phyloP scores from a whole-genome alignment of 2,888 invertebrate species.

The Dolichomitus sp. region DNA sequence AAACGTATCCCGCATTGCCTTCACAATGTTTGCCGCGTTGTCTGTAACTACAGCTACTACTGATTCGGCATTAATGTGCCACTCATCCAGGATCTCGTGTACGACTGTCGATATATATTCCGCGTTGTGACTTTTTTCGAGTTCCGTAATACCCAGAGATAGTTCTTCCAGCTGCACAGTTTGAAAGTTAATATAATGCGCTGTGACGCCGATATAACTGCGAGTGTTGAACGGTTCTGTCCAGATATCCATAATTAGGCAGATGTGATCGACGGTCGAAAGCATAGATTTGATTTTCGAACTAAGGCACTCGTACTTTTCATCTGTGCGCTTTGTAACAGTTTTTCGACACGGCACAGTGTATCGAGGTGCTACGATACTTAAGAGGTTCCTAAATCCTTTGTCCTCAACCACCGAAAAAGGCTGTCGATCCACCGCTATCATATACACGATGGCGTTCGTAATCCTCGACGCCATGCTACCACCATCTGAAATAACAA shows the following conservation, averaged over 20 bases:
- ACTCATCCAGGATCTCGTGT: slow-evolving; percentile 23
- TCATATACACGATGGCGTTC: slow-evolving; percentile 38
- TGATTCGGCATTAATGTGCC: too few relatives aligned
- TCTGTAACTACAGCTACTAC: too few relatives aligned
- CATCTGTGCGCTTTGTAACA: too few relatives aligned
- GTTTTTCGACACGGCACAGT: too few relatives aligned
- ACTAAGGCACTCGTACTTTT: too few relatives aligned
- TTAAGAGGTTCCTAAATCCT: slow-evolving; percentile 13
- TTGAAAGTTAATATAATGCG: slow-evolving; percentile 36
- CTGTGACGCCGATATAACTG: slow-evolving; percentile 40
- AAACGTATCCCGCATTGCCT: too few relatives aligned
- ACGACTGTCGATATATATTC: slow-evolving; percentile 39
- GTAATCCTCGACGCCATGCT: slow-evolving; percentile 22
- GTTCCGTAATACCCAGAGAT: slow-evolving; percentile 30
- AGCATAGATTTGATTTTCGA: too few relatives aligned
- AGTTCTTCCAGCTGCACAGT: slow-evolving; percentile 31
- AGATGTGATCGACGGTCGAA: too few relatives aligned
- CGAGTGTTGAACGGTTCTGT: slow-evolving; percentile 36
- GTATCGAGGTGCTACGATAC: too few relatives aligned
- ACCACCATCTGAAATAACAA: slow-evolving; percentile 35
- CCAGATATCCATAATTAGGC: too few relatives aligned
- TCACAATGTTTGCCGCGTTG: too few relatives aligned
- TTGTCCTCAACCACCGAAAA: slow-evolving; percentile 43
- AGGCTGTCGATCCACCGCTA: slow-evolving; percentile 39
- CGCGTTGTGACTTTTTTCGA: slow-evolving; percentile 37